Evolutionary conservation across 2,113 vertebrate species (phyloP).

Genomic region (Muntiacus muntjak): DNA sequence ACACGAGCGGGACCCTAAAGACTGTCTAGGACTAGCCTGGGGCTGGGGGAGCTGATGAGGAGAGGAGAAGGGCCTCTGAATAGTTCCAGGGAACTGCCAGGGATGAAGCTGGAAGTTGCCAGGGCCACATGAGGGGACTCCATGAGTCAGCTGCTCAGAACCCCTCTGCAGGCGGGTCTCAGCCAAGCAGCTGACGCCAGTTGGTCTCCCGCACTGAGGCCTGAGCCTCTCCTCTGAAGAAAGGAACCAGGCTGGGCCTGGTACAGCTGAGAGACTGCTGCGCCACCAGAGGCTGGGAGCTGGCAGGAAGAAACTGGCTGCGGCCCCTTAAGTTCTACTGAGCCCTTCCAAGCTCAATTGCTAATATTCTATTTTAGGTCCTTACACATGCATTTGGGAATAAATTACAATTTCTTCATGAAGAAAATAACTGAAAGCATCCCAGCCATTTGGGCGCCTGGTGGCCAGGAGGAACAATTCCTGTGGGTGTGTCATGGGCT

Average conservation of each 20-base stretch:
- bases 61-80: neutral
- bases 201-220: neutral
- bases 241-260: neutral
- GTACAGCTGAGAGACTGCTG: neutral
- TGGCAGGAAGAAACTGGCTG: neutral
- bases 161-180: neutral
- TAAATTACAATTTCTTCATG: neutral
- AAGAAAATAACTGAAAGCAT: slow-evolving; percentile 25
- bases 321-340: neutral
- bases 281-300: neutral
- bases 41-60: neutral
- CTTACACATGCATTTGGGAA: slow-evolving; percentile 17
- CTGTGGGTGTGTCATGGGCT: neutral
- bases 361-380: slow-evolving; percentile 30
- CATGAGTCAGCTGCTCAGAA: neutral
- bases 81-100: neutral
- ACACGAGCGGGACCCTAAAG: neutral
- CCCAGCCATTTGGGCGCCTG: neutral
- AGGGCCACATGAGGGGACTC: neutral
- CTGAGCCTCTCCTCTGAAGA: neutral
- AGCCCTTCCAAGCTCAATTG: neutral
- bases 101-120: neutral
- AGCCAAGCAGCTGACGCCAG: rapidly evolving
- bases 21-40: neutral
- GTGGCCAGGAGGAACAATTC: neutral